A percentile compares a stretch with the other conserved stretches of the same genome.
phyloP scores from a whole-genome alignment of 2,888 invertebrate genomes.

The Nycteola revayana region DNA sequence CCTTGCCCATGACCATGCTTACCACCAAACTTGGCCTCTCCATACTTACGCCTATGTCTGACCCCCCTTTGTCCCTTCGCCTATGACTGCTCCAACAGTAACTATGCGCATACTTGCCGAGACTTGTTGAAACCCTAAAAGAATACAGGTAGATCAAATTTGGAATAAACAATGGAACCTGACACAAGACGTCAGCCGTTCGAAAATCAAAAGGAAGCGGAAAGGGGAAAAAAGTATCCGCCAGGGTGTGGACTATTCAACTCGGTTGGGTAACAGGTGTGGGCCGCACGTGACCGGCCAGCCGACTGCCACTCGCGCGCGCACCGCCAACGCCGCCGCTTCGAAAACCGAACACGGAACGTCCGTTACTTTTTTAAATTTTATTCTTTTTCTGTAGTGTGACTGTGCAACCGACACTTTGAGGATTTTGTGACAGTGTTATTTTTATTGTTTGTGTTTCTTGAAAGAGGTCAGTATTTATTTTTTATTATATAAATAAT shows the following conservation, averaged over 20 bases:
- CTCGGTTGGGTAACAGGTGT: slow-evolving; percentile 62
- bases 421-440: slow-evolving; percentile 74
- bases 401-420: slow-evolving; percentile 58
- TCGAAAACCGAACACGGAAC: slow-evolving; percentile 57
- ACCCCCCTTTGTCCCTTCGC: no score
- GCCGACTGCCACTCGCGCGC: slow-evolving; percentile 75
- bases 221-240: slow-evolving; percentile 45
- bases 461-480: slow-evolving; percentile 47
- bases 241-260: slow-evolving; percentile 47
- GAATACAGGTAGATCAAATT: slow-evolving; percentile 10
- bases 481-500: no score
- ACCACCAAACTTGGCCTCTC: no score
- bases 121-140: no score
- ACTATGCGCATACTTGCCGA: no score
- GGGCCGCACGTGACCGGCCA: slow-evolving; percentile 65
- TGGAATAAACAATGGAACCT: slow-evolving; percentile 16
- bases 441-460: slow-evolving; percentile 33
- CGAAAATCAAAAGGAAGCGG: slow-evolving; percentile 38
- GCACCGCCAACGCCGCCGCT: slow-evolving; percentile 70
- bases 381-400: slow-evolving; percentile 52
- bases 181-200: slow-evolving; percentile 13
- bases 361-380: slow-evolving; percentile 46
- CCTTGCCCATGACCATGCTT: no score
- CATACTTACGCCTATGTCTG: no score
- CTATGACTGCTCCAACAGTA: no score